These are phyloP conservation scores for Chelonus formosanus DNA, from an alignment of 2,888 invertebrate species.

Conservation along the genomic window DNA sequence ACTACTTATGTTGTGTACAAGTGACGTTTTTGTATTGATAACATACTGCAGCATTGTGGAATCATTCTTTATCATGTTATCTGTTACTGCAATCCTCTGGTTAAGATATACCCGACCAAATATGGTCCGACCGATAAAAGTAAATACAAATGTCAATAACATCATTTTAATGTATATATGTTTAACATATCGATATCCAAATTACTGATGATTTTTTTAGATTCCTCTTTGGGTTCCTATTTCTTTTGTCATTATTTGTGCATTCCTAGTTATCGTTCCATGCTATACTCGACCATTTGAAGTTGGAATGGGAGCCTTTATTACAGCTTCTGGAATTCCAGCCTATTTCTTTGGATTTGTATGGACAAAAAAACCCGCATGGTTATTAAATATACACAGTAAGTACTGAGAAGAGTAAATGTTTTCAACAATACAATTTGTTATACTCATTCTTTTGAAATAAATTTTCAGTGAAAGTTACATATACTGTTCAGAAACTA, in stretches of 20 bases:
- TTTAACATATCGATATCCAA: no score
- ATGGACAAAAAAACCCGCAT: constrained; percentile 73
- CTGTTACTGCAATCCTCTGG: constrained; percentile 85
- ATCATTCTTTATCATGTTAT: constrained; percentile 88
- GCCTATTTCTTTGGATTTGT: constrained; percentile 79
- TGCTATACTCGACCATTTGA: constrained; percentile 81
- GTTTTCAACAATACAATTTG: not conserved
- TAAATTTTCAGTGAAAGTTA: constrained; percentile 69
- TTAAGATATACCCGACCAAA: constrained; percentile 82
- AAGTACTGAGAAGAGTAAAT: constrained; percentile 57
- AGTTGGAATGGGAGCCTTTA: constrained; percentile 79
- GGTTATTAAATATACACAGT: constrained; percentile 72
- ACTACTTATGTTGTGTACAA: constrained; percentile 83
- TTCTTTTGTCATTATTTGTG: constrained; percentile 78
- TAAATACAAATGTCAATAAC: constrained; percentile 57
- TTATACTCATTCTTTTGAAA: no score
- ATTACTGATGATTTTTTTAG: constrained; percentile 63
- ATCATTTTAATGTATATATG: not conserved
- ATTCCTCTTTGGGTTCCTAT: constrained; percentile 79
- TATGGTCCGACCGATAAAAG: constrained; percentile 85
- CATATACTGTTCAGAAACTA: constrained; percentile 74
- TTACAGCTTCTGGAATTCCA: constrained; percentile 85
- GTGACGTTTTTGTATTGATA: constrained; percentile 85
- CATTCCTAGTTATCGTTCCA: constrained; percentile 82
- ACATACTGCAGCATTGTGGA: constrained; percentile 93